Evolutionary conservation across 1,140 invertebrate genomes (phyloP), one percentile per base, ranked within the genome.

Genomic region (Trinorchestia longiramus): DNA sequence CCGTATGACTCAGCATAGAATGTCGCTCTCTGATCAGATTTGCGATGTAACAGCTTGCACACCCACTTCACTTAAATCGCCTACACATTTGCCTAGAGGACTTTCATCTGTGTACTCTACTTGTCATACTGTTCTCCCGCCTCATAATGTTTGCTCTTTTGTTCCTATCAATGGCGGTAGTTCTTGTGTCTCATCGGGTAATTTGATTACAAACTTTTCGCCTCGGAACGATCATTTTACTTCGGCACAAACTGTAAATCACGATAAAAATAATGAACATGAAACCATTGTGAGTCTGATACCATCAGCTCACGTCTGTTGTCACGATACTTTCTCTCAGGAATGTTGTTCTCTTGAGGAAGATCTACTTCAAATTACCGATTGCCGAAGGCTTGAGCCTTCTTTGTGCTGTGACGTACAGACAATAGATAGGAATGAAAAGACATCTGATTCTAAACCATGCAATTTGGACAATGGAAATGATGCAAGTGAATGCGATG

Each of bases 81-180:
- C 92, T 36, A 94, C 92, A 94, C 92, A 94, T 40, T 17, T 28
- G 44, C 44, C 92, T 94, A 94, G 92, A 94, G 92, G 47, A 44
- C 92, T 94, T 94, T 47, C 92, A 94, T 94, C 92, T 94, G 41
- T 94, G 92, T 94, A 94, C 36, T 94, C 92, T 19, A 94, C 92
- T 94, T 94, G 92, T 44, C 92, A 94, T 94, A 94, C 92, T 94
- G 92, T 94, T 45, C 92, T 44, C 40, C 92, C 92, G 41, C 43
- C 92, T 94, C 43, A 94, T 47, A 94, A 94, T 45, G 43, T 94
- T 94, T 45, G 92, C 92, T 94, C 92, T 94, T 94, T 94, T 40
- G 92, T 94, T 94, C 92, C 92, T 94, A 45, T 94, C 92, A 45
- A 94, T 45, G 92, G 43, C 41, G 47, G 92, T 94, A 43, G 92